A percentile compares a stretch with the other conserved stretches of the same genome.
Conservation (phyloP, 2,113 vertebrate genomes). For the Eolophus roseicapilla region DNA sequence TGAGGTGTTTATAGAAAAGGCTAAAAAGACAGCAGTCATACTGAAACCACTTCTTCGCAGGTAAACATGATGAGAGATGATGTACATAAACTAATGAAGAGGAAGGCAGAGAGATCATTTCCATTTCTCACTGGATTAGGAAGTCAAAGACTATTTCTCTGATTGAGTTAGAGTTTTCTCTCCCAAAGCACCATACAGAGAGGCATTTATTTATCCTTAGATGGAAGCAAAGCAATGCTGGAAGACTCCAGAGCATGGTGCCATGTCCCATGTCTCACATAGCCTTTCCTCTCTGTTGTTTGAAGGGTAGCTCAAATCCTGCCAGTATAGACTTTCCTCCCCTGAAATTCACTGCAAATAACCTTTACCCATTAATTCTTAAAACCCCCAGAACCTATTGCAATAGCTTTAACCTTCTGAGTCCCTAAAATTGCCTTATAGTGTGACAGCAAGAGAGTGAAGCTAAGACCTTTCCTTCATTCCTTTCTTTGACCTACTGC, state of each 20-base stretch:
- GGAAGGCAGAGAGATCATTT: slow-evolving; percentile 4
- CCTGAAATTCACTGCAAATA: not conserved
- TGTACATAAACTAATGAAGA: slow-evolving; percentile 31
- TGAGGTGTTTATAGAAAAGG: slow-evolving; percentile 22
- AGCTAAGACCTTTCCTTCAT: not conserved
- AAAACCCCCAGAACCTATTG: not conserved
- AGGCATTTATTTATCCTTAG: slow-evolving; percentile 7
- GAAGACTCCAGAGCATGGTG: not conserved
- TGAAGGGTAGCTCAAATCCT: not conserved
- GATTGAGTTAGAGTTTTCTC: not conserved
- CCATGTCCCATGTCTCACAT: not conserved
- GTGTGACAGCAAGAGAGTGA: not conserved
- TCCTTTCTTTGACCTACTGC: not conserved
- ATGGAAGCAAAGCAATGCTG: not conserved
- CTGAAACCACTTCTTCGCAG: not conserved
- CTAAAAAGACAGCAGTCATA: slow-evolving; percentile 17
- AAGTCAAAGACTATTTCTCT: slow-evolving; percentile 24
- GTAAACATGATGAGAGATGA: slow-evolving; percentile 24
- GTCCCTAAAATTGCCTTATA: not conserved
- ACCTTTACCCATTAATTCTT: not conserved
- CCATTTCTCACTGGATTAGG: slow-evolving; percentile 15
- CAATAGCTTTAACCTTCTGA: not conserved
- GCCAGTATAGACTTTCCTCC: not conserved
- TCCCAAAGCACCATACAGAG: not conserved
- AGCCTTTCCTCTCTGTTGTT: not conserved